Base-by-base conservation (phyloP, 2,888 invertebrate species). In the Antheraea yamamai region DNA sequence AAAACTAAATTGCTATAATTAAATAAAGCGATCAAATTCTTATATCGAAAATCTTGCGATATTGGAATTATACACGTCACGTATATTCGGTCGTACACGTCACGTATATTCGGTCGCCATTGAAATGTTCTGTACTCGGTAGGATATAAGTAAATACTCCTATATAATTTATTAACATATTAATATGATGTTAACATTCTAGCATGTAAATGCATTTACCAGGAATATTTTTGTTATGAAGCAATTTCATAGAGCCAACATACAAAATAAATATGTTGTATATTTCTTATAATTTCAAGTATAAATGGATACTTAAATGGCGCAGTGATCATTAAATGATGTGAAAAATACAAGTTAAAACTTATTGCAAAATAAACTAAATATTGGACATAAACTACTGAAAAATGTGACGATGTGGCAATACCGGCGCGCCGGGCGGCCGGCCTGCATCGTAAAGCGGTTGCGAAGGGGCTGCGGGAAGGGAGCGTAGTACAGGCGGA, bases 381-480 rank as follows among this genome's bases (percentile, higher is more conserved):
- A 64, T 23, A n/a, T 61, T 61, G 10, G 0, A 66, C 64, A 26
- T 30, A 16, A 30, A 16, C 16, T 26, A 30, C 30, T 30, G 30
- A 26, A 66, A 61, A 30, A 30, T 30, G 12, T 6, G 30, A 30
- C 3, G 4, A 14, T 66, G 12, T 30, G 30, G 64, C 64, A 66
- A 66, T 30, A 66, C 16, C 10, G 61, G 12, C 23, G 61, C 26
- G 64, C 26, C 16, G 20, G 12, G 47, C 12, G 14, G 26, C 64
- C 30, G 64, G 77, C 75, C 76, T 76, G 77, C 78, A 71, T 76
- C 80, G 77, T 66, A 61, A 23, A 61, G 23, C 72, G 76, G 77
- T 58, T 80, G 82, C 79, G 77, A 76, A 72, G 75, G 74, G 47
- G 77, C 73, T 75, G 79, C 77, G 75, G 79, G 82, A 81, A n/a